Evolutionary conservation across 2,888 invertebrate species (phyloP), one percentile per base, ranked within the genome.

Genomic region (Tanytarsus gracilentus): DNA sequence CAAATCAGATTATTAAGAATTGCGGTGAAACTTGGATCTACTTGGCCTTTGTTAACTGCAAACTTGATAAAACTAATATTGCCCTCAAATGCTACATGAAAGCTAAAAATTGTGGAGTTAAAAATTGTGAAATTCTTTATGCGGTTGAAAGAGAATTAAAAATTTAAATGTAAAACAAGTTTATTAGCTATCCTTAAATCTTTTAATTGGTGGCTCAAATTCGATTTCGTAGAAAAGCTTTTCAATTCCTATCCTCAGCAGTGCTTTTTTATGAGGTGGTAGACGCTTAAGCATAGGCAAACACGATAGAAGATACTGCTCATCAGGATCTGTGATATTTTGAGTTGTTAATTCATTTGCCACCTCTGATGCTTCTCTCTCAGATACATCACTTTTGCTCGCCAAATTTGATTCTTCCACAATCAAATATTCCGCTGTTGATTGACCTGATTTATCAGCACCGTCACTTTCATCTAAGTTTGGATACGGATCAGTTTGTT

Each of bases 291-390:
- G 48, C 14, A 48, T 48, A 7, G 44, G 44, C 44, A 58, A 29
- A 11, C 58, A 48, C 6, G 40, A 40, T 7, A 44, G 26, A 18
- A 44, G 21, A 30, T 58, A 58, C 2, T 48, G 27, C 48, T 58
- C 58, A 21, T 58, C 58, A 14, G 58, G 58, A 48, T 58, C 58
- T 21, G 29, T 11, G n/a, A 48, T 25, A 33, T 25, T 40, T 26
- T 40, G n/a, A 33, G 33, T 9, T 11, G 33, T 3, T 11, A 2
- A 5, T 33, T 11, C 9, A 33, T 33, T 33, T 33, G 33, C n/a
- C 9, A 11, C 1, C n/a, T n/a, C n/a, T 44, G 44, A 6, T 2
- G 40, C 11, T 44, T 18, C 3, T 44, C 21, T 11, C 21, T 16
- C 11, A 8, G n/a, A 1, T 44, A 11, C 3, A 2, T 44, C 21